Conservation (phyloP, 2,888 invertebrate species). For the Eilema griseolum region DNA sequence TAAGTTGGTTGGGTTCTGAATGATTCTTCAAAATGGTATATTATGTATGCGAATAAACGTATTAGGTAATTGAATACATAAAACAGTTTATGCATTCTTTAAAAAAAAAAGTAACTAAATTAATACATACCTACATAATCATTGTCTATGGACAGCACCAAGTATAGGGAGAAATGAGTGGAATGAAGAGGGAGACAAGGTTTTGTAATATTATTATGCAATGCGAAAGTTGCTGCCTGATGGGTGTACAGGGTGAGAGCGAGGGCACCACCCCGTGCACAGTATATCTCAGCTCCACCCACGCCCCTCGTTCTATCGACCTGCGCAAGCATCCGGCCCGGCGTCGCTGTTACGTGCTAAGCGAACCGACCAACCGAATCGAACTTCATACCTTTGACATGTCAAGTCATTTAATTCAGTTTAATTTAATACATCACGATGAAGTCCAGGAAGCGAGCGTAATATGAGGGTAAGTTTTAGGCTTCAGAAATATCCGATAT, state of each 20-base stretch:
- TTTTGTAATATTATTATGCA: constrained; percentile 74
- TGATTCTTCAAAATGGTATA: too few relatives aligned
- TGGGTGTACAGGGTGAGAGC: constrained; percentile 76
- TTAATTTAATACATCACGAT: constrained; percentile 40
- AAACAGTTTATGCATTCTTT: not conserved
- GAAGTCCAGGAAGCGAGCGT: not conserved
- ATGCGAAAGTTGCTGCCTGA: constrained; percentile 70
- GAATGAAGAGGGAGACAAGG: constrained; percentile 45
- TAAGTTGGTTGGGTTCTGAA: too few relatives aligned
- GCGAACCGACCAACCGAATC: constrained; percentile 63
- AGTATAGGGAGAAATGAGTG: constrained; percentile 11
- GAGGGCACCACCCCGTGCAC: constrained; percentile 81
- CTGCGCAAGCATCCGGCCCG: constrained; percentile 77
- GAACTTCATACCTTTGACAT: constrained; percentile 59
- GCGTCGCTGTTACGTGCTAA: constrained; percentile 62
- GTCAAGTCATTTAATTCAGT: constrained; percentile 59
- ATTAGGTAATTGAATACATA: not conserved
- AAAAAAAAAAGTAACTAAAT: too few relatives aligned
- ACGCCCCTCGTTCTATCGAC: constrained; percentile 82
- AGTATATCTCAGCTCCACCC: constrained; percentile 76
- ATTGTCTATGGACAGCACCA: not conserved
- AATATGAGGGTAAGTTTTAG: not conserved
- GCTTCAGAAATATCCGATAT: too few relatives aligned
- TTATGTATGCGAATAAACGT: too few relatives aligned
- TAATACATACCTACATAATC: not conserved